phyloP scores from a whole-genome alignment of 2,113 vertebrate genomes.

The Nothoprocta perdicaria region DNA sequence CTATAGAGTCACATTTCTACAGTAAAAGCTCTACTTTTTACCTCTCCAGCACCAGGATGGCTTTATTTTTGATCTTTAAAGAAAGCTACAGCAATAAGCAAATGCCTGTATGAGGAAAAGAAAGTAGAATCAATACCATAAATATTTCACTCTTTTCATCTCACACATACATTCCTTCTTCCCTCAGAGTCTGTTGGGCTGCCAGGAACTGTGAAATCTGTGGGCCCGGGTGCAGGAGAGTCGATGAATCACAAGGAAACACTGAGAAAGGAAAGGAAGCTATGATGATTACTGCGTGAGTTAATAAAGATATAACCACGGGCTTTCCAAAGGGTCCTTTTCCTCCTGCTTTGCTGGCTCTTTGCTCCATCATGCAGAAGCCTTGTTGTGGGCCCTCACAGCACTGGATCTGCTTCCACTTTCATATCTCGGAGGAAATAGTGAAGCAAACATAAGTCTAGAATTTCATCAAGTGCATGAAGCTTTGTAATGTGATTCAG shows the following conservation, averaged over 20 bases:
- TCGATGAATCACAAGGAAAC: neutral
- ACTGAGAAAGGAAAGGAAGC: neutral
- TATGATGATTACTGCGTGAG: neutral
- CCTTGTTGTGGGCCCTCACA: neutral
- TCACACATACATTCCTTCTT: neutral
- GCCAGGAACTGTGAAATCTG: neutral
- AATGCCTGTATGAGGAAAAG: rapidly evolving
- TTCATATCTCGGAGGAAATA: neutral
- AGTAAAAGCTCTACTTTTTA: neutral
- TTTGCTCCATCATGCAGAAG: neutral
- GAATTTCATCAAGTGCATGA: neutral
- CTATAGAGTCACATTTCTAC: neutral
- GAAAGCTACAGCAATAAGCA: neutral
- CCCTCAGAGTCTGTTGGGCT: neutral
- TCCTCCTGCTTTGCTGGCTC: neutral
- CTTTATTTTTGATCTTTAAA: slow-evolving; percentile 22
- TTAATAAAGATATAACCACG: neutral
- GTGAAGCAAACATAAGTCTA: neutral
- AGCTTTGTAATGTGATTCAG: neutral
- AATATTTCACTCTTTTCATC: slow-evolving; percentile 26
- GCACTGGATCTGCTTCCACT: neutral
- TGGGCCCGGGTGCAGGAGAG: neutral
- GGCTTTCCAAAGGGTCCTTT: neutral
- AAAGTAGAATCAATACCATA: neutral
- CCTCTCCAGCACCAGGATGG: neutral